Evolutionary conservation across 2,888 invertebrate genomes (phyloP).

Genomic region (Fragum fragum): DNA sequence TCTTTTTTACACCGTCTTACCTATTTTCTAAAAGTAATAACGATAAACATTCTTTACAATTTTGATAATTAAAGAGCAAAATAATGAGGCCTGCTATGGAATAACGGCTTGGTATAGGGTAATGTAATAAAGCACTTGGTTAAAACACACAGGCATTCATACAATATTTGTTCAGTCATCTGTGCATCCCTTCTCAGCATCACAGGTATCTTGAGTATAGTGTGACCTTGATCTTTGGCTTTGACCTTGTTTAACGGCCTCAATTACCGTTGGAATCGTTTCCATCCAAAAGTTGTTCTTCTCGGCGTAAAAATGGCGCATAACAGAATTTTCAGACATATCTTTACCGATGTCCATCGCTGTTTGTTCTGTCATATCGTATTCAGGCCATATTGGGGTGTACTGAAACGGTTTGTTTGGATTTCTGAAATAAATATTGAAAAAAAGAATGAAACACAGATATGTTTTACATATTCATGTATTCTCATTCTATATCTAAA

Average conservation of each 20-base stretch:
- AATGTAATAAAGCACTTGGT: too few species aligned
- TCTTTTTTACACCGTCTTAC: too few species aligned
- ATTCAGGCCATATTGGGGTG: constrained; percentile 3
- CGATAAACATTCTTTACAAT: too few species aligned
- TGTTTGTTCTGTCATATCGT: constrained; percentile 13
- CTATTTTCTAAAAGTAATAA: too few species aligned
- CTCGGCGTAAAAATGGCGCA: constrained; percentile 1
- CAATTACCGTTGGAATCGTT: constrained; percentile 10
- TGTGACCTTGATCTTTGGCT: neutral
- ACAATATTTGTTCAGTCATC: neutral
- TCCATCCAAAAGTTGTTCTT: constrained; percentile 27
- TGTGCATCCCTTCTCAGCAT: neutral
- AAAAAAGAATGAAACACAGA: too few species aligned
- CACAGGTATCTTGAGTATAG: neutral
- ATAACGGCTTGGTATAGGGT: too few species aligned
- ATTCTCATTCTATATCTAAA: too few species aligned
- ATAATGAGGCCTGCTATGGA: too few species aligned
- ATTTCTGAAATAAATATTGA: neutral
- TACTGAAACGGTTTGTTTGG: neutral
- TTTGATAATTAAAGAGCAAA: too few species aligned
- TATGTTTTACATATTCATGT: too few species aligned
- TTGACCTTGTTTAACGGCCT: constrained; percentile 18
- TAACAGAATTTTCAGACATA: neutral
- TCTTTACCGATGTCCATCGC: constrained; percentile 15
- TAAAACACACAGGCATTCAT: too few species aligned